phyloP scores from a whole-genome alignment of 2,113 vertebrate species.

The Thalassarche chlororhynchos region DNA sequence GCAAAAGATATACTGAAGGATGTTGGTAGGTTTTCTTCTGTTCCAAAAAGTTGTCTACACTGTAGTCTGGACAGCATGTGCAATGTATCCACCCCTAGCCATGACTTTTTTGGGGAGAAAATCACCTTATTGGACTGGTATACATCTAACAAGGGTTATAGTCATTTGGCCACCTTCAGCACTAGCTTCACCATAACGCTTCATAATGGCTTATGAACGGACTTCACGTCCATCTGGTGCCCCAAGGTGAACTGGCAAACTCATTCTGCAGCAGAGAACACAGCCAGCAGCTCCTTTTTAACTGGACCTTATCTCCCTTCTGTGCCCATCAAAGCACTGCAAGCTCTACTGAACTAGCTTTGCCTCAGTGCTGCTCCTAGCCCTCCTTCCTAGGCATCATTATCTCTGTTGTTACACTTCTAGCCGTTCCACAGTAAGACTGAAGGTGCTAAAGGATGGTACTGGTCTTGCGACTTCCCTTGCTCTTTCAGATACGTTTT shows the following conservation, averaged over 20 bases:
- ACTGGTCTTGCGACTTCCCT: background rate
- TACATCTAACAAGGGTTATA: background rate
- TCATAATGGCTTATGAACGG: background rate
- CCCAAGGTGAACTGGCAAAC: background rate
- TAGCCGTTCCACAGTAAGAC: background rate
- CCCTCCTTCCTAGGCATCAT: background rate
- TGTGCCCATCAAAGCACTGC: background rate
- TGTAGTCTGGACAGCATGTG: background rate
- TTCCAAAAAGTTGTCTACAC: background rate
- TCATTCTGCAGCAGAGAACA: background rate
- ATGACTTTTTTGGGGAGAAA: background rate
- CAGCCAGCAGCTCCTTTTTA: background rate
- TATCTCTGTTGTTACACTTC: background rate
- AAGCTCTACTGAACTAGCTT: background rate
- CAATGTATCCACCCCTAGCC: too few relatives aligned
- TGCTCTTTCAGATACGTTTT: background rate
- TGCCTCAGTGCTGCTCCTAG: background rate
- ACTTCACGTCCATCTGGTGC: background rate
- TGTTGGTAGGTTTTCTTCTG: rapidly evolving
- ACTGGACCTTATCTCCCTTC: background rate
- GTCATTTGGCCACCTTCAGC: background rate
- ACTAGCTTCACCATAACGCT: background rate
- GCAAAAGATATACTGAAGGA: background rate
- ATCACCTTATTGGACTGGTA: background rate
- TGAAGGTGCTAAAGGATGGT: background rate